A percentile compares a stretch with the other conserved stretches of the same genome.
These are phyloP conservation scores for Strix aluco DNA, from an alignment of 2,113 vertebrate genomes.

Conservation along the genomic window DNA sequence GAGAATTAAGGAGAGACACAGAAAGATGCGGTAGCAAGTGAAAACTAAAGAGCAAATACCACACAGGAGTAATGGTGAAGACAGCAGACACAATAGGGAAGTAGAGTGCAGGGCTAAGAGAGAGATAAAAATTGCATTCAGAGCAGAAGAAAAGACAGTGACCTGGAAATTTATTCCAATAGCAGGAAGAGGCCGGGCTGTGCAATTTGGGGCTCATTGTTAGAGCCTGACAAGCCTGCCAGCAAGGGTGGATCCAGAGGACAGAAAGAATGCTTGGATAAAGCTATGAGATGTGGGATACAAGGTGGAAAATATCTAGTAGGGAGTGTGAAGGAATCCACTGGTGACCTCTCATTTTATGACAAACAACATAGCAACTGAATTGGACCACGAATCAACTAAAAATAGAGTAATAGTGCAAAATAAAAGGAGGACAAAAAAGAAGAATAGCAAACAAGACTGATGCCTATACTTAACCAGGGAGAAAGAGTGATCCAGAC, in stretches of 20 bases:
- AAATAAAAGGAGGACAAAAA: neutral
- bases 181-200: constrained; percentile 29
- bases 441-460: neutral
- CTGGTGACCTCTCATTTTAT: neutral
- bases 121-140: neutral
- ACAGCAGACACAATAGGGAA: neutral
- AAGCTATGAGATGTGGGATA: neutral
- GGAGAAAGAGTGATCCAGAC: neutral
- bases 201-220: constrained; percentile 12
- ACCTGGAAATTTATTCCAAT: constrained; percentile 51
- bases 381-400: neutral
- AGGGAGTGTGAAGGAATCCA: neutral
- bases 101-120: neutral
- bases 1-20: neutral
- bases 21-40: neutral
- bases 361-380: neutral
- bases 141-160: neutral
- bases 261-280: constrained; percentile 27
- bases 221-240: constrained; percentile 12
- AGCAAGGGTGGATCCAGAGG: constrained; percentile 32
- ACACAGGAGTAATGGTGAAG: neutral
- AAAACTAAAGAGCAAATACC: neutral
- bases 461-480: neutral
- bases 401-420: neutral
- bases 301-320: neutral